These are phyloP conservation scores for Aselliscus stoliczkanus DNA, from an alignment of 2,797 vertebrate species.

Conservation along the genomic window DNA sequence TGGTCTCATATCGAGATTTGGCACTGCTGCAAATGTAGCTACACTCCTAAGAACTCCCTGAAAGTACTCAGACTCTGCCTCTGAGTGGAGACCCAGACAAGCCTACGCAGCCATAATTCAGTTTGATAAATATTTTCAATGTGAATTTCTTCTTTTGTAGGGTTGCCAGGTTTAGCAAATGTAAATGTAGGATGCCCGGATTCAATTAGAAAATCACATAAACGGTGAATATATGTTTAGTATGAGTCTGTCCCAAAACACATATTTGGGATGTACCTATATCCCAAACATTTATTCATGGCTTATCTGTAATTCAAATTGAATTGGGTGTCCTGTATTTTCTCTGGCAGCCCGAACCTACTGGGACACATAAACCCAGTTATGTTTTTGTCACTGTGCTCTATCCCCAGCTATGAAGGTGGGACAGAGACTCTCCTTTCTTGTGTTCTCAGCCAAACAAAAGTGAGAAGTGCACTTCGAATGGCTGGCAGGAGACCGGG, in stretches of 20 bases:
- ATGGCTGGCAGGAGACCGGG: not conserved
- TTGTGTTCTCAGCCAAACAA: not conserved
- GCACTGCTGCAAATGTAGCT: not conserved
- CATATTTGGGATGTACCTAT: not conserved
- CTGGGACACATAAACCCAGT: not conserved
- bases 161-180: not conserved
- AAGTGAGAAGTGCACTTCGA: not conserved
- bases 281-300: not conserved
- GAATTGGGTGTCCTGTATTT: not conserved
- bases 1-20: constrained; percentile 19
- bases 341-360: not conserved
- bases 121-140: not conserved
- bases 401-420: not conserved
- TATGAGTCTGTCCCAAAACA: not conserved
- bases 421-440: not conserved
- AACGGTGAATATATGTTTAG: not conserved
- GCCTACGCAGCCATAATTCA: not conserved
- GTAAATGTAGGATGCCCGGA: not conserved
- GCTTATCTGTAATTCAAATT: not conserved
- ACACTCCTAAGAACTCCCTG: constrained; percentile 27
- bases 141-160: not conserved
- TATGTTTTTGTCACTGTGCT: not conserved
- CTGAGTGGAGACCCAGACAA: not conserved
- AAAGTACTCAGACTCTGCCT: not conserved
- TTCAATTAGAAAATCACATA: not conserved